A percentile compares a stretch with the other conserved stretches of the same genome.
Conservation (phyloP, 1,140 invertebrate genomes). For the Galleria mellonella region DNA sequence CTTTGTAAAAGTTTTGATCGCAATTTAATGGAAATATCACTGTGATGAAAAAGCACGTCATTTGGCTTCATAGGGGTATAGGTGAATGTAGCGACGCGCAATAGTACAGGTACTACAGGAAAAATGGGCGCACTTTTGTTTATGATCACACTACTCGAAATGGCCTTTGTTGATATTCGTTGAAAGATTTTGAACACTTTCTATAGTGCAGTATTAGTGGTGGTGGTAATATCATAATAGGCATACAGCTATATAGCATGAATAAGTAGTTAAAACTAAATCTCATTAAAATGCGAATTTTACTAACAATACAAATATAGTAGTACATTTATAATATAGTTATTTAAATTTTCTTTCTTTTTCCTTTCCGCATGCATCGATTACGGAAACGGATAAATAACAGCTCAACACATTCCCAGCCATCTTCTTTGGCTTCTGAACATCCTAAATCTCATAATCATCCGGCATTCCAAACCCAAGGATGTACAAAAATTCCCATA, state of each 20-base stretch:
- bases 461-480: conserved; percentile 70
- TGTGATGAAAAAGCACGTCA: conserved; percentile 20
- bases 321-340: background rate
- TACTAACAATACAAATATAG: conserved; percentile 8
- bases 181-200: background rate
- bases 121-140: conserved; percentile 16
- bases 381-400: conserved; percentile 52
- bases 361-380: conserved; percentile 61
- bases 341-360: conserved; percentile 38
- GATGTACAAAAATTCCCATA: conserved; percentile 64
- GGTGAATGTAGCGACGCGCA: conserved; percentile 17
- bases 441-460: conserved; percentile 65
- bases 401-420: conserved; percentile 72
- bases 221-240: conserved; percentile 3
- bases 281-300: background rate
- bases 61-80: conserved; percentile 14
- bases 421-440: conserved; percentile 67
- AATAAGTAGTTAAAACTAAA: conserved; percentile 1
- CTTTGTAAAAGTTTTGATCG: background rate
- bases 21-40: conserved; percentile 3
- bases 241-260: conserved; percentile 2
- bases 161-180: background rate
- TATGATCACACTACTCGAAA: background rate
- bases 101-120: conserved; percentile 1
- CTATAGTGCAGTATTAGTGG: background rate